These are phyloP conservation scores for Adelognathus sp. DNA, from an alignment of 2,888 invertebrate species.

Conservation along the genomic window DNA sequence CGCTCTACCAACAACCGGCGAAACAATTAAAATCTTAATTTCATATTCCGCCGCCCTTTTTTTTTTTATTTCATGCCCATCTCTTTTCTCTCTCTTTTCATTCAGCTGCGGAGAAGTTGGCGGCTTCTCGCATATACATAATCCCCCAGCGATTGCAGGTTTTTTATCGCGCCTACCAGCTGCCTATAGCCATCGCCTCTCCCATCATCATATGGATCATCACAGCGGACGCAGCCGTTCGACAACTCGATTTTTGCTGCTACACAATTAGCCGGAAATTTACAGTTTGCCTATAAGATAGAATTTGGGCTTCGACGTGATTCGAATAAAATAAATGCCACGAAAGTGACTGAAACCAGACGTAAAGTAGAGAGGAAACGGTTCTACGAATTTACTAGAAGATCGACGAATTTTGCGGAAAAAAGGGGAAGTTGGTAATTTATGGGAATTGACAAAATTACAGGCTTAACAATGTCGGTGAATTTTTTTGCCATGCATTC, in stretches of 20 bases:
- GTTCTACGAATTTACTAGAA: too few relatives aligned
- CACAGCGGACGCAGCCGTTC: background rate
- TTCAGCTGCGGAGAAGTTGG: constrained; percentile 8
- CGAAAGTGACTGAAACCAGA: background rate
- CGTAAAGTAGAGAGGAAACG: too few relatives aligned
- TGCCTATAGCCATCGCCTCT: constrained; percentile 34
- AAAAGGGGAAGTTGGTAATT: too few relatives aligned
- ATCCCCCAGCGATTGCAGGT: constrained; percentile 17
- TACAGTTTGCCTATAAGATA: background rate
- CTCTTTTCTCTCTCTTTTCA: background rate
- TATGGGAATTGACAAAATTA: too few relatives aligned
- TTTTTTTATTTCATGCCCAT: constrained; percentile 12
- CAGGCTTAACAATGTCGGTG: too few relatives aligned
- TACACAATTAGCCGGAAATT: constrained; percentile 17
- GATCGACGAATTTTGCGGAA: too few relatives aligned
- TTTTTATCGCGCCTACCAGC: constrained; percentile 47
- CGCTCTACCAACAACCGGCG: too few relatives aligned
- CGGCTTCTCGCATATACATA: constrained; percentile 29
- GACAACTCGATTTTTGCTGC: background rate
- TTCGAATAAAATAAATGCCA: constrained; percentile 28
- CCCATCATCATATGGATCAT: constrained; percentile 13
- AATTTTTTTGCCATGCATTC: too few relatives aligned
- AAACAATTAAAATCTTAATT: too few relatives aligned
- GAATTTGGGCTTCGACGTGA: constrained; percentile 33
- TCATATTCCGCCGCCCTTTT: too few relatives aligned